These are phyloP conservation scores for Silurus asotus DNA, from an alignment of 2,113 vertebrate species.

Conservation along the genomic window DNA sequence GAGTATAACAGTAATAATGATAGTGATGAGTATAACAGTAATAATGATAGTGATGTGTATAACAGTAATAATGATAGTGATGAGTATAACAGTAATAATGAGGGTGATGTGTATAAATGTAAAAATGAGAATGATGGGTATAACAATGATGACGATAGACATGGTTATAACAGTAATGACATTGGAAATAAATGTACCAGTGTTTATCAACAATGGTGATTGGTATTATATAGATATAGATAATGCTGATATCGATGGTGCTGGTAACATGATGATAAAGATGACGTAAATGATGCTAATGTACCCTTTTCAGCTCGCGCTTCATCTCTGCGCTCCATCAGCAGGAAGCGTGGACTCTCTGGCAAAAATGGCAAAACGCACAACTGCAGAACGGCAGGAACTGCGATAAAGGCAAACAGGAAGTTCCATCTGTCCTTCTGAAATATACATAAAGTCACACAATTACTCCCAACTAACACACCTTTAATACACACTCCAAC, in stretches of 20 bases:
- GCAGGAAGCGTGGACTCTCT: slow-evolving; percentile 88
- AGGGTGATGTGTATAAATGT: neutral
- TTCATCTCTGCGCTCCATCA: slow-evolving; percentile 83
- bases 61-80: neutral
- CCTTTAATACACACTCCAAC: neutral
- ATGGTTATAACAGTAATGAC: neutral
- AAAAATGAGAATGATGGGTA: too few relatives aligned
- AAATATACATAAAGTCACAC: neutral
- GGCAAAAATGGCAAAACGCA: slow-evolving; percentile 87
- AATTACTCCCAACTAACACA: neutral
- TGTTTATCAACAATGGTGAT: neutral
- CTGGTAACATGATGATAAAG: neutral
- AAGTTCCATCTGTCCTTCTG: slow-evolving; percentile 87
- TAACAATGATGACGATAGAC: neutral
- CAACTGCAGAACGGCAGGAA: slow-evolving; percentile 82
- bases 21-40: neutral
- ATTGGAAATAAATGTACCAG: neutral
- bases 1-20: too few relatives aligned
- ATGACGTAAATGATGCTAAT: neutral
- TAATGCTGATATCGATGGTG: neutral
- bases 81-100: neutral
- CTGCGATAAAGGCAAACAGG: slow-evolving; percentile 79
- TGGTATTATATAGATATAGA: too few relatives aligned
- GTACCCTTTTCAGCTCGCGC: slow-evolving; percentile 84
- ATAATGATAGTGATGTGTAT: neutral